These are phyloP conservation scores for Climacteris rufus DNA, from an alignment of 2,113 vertebrate genomes.

Conservation along the genomic window DNA sequence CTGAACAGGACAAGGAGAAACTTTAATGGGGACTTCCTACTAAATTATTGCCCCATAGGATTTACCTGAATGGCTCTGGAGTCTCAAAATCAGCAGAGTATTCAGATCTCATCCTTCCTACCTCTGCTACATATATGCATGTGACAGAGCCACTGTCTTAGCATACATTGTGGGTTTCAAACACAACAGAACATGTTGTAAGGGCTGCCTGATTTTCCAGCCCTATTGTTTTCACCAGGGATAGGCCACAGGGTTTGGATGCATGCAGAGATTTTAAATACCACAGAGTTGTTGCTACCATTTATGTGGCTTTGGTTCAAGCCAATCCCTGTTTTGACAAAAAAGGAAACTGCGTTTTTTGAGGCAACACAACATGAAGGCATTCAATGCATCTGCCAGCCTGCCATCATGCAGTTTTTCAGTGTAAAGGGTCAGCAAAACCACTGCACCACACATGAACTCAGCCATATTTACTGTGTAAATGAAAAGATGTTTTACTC, in stretches of 20 bases:
- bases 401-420: not conserved
- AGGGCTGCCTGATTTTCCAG: not conserved
- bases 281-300: not conserved
- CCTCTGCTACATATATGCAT: not conserved
- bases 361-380: not conserved
- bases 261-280: not conserved
- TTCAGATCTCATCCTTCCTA: not conserved
- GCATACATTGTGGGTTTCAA: not conserved
- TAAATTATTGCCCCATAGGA: not conserved
- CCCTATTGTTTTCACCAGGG: not conserved
- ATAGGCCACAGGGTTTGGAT: not conserved
- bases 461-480: constrained; percentile 3
- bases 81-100: not conserved
- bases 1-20: not conserved
- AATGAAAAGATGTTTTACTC: not conserved
- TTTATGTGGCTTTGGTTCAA: not conserved
- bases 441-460: constrained; percentile 20
- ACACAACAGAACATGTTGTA: not conserved
- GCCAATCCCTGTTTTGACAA: not conserved
- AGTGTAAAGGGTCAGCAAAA: constrained; percentile 3
- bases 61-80: not conserved
- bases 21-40: not conserved
- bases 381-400: not conserved
- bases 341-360: not conserved
- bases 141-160: not conserved